Evolutionary conservation across 2,113 vertebrate species (phyloP).

Genomic region (Acrocephalus kingi): DNA sequence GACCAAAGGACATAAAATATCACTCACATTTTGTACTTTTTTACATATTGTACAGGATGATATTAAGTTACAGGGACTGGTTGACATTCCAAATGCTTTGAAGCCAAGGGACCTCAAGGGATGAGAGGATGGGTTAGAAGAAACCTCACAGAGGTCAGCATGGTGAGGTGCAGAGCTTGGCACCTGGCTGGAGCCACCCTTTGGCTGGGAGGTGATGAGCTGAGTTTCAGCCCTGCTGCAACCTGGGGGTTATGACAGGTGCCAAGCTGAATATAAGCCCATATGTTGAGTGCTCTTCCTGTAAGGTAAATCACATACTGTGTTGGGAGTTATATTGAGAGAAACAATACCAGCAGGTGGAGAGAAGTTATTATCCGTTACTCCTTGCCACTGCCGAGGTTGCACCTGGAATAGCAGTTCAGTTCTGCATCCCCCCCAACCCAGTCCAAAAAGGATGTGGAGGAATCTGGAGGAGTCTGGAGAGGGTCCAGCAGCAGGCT

Average conservation of each 20-base stretch:
- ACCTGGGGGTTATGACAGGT: neutral
- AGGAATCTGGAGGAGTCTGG: neutral
- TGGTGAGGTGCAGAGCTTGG: fast-evolving
- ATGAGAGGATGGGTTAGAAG: neutral
- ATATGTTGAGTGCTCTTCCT: neutral
- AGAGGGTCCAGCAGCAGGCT: neutral
- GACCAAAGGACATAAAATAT: neutral
- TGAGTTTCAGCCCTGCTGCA: neutral
- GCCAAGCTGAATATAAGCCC: neutral
- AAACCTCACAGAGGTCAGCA: neutral
- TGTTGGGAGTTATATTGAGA: neutral
- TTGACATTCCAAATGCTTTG: neutral
- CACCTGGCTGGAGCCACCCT: neutral
- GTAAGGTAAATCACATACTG: neutral
- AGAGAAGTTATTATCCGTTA: neutral
- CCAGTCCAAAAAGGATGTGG: neutral
- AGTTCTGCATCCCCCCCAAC: neutral
- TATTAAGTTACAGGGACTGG: neutral
- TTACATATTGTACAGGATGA: neutral
- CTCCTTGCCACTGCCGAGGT: neutral
- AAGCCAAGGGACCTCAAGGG: neutral
- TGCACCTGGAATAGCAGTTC: neutral
- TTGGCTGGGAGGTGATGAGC: neutral
- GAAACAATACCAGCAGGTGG: neutral
- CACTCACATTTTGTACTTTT: fast-evolving